Percentiles rank a stretch among this genome's conserved stretches.
Evolutionary conservation across 1,140 invertebrate genomes (phyloP).

Genomic region (Lepidurus apus): DNA sequence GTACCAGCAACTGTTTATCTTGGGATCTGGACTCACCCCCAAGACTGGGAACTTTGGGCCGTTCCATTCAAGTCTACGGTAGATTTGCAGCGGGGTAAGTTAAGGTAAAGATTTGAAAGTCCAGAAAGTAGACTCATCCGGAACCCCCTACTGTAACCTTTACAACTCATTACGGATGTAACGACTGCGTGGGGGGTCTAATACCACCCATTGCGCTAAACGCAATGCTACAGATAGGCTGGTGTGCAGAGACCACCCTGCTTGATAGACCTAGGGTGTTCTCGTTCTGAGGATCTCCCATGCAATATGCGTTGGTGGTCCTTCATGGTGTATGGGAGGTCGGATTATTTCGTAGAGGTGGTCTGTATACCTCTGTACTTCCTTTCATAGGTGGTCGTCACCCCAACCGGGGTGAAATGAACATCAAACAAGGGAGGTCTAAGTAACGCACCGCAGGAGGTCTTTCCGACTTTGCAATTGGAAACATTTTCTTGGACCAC

Average conservation of each 20-base stretch:
- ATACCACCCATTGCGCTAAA: slow-evolving; percentile 3
- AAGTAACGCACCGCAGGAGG: slow-evolving; percentile 3
- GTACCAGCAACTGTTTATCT: no score
- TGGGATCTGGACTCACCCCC: no score
- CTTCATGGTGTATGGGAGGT: slow-evolving; percentile 9
- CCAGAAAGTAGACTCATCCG: not conserved
- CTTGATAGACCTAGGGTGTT: slow-evolving; percentile 18
- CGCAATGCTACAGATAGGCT: not conserved
- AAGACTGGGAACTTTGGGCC: no score
- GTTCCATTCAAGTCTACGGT: not conserved
- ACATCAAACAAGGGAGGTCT: not conserved
- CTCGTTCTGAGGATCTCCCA: not conserved
- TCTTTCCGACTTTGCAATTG: not conserved
- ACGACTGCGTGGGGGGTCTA: not conserved
- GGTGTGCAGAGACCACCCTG: not conserved
- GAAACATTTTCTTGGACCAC: not conserved
- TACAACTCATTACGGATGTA: not conserved
- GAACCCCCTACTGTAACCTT: not conserved
- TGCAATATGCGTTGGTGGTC: not conserved
- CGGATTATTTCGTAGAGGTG: not conserved
- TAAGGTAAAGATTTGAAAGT: not conserved
- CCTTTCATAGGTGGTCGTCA: slow-evolving; percentile 1
- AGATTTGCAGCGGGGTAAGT: not conserved
- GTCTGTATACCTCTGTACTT: not conserved
- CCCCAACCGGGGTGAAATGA: not conserved